These are phyloP conservation scores for Drosophila hawaiiensis DNA, from an alignment of 2,888 invertebrate genomes.

Conservation along the genomic window DNA sequence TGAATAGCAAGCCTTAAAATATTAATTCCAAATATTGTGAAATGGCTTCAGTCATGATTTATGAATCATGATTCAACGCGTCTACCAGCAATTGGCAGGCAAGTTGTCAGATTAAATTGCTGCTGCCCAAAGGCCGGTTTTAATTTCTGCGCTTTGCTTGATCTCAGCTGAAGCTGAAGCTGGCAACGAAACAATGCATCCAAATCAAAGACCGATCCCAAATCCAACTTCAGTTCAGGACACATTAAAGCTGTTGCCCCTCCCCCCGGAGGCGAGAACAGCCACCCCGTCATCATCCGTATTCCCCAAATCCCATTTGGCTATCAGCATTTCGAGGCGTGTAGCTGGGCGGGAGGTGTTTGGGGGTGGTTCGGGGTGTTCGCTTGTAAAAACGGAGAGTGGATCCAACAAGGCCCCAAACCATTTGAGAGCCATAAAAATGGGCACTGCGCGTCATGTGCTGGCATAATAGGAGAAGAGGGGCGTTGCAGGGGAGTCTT, in stretches of 20 bases:
- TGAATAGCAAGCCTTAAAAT: conserved; percentile 30
- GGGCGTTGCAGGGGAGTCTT: neutral
- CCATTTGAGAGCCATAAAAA: conserved; percentile 66
- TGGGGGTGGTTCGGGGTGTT: neutral
- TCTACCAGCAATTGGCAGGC: neutral
- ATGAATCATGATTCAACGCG: conserved; percentile 14
- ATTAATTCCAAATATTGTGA: conserved; percentile 31
- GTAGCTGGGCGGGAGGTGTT: conserved; percentile 1
- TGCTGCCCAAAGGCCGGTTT: neutral
- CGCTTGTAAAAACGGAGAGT: conserved; percentile 45
- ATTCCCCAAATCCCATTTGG: conserved; percentile 78
- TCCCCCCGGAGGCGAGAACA: neutral
- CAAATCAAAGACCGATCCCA: conserved; percentile 59
- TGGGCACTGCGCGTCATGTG: conserved; percentile 41
- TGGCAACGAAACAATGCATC: conserved; percentile 33
- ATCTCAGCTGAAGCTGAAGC: neutral
- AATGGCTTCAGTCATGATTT: conserved; percentile 34
- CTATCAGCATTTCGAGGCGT: conserved; percentile 61
- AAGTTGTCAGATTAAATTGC: neutral
- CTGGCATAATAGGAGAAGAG: neutral
- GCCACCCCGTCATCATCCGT: conserved; percentile 18
- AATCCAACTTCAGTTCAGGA: conserved; percentile 51
- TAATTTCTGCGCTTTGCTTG: conserved; percentile 11
- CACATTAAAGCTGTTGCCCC: conserved; percentile 58
- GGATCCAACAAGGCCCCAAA: conserved; percentile 20